Evolutionary conservation across 92 coral and sea anemone genomes (phyloP).

Genomic region (Pocillopora grandis): DNA sequence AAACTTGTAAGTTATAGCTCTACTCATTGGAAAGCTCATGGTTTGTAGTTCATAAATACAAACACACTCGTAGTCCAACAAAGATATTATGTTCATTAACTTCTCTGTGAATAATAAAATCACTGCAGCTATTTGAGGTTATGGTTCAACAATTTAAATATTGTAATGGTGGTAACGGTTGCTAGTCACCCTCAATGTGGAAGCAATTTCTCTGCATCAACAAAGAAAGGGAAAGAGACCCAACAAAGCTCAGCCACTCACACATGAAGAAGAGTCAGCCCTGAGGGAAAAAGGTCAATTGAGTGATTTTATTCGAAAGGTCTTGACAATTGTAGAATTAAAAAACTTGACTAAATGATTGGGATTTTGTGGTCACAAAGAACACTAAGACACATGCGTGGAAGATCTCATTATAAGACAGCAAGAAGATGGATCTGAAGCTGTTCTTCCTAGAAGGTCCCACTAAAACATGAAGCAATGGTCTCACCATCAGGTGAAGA

Average conservation of each 20-base stretch:
- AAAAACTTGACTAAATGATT: conserved; percentile 50
- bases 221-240: no score
- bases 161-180: no score
- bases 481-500: conserved; percentile 24
- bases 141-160: no score
- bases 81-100: no score
- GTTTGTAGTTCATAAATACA: no score
- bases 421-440: conserved; percentile 48
- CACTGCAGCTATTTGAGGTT: no score
- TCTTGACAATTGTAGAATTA: conserved; percentile 43
- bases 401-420: conserved; percentile 39
- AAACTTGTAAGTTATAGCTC: no score
- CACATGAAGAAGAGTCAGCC: conserved; percentile 44
- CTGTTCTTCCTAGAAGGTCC: conserved; percentile 45
- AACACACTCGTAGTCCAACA: no score
- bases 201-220: conserved; percentile 58
- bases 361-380: conserved; percentile 52
- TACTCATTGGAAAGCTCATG: no score
- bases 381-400: conserved; percentile 56
- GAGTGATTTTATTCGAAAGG: conserved; percentile 38
- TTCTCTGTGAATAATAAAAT: no score
- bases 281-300: conserved; percentile 56
- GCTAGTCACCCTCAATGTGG: conserved; percentile 29
- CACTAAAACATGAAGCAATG: conserved; percentile 48
- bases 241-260: conserved; percentile 36